Evolutionary conservation across 2,113 vertebrate species (phyloP).

Genomic region (Laticauda colubrina): DNA sequence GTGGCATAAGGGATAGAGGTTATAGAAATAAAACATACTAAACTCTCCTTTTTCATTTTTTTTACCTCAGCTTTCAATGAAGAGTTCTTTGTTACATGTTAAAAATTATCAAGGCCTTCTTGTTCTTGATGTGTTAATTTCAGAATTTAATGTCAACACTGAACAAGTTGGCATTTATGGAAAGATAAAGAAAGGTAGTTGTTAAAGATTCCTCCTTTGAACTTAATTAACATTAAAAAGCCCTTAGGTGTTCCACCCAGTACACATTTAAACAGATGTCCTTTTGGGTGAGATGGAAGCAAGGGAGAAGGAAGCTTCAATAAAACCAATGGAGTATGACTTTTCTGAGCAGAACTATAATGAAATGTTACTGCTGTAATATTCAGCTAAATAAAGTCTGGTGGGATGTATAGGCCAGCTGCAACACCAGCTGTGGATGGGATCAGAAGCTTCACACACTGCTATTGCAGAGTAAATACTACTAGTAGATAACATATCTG

Average conservation of each 20-base stretch:
- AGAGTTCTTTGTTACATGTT: accelerated
- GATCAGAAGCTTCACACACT: constrained; percentile 53
- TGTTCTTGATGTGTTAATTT: background rate
- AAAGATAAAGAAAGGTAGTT: constrained; percentile 44
- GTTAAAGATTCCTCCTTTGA: constrained; percentile 59
- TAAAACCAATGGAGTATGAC: constrained; percentile 70
- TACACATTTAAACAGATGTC: constrained; percentile 65
- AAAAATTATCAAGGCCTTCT: background rate
- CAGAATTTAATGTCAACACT: constrained; percentile 7
- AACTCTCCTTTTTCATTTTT: background rate
- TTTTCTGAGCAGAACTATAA: constrained; percentile 58
- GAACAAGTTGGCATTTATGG: constrained; percentile 52
- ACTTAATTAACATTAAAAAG: constrained; percentile 62
- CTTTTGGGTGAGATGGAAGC: constrained; percentile 51
- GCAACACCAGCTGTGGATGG: constrained; percentile 61
- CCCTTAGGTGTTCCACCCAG: constrained; percentile 54
- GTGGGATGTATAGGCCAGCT: constrained; percentile 60
- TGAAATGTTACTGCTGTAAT: constrained; percentile 65
- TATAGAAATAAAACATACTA: accelerated
- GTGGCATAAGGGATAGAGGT: accelerated
- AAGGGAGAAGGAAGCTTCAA: constrained; percentile 58
- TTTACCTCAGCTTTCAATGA: background rate
- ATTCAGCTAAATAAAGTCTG: constrained; percentile 66
- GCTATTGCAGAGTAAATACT: constrained; percentile 54
- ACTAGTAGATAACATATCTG: constrained; percentile 40